phyloP scores from a whole-genome alignment of 1,140 invertebrate genomes.

The Berghia stephanieae region DNA sequence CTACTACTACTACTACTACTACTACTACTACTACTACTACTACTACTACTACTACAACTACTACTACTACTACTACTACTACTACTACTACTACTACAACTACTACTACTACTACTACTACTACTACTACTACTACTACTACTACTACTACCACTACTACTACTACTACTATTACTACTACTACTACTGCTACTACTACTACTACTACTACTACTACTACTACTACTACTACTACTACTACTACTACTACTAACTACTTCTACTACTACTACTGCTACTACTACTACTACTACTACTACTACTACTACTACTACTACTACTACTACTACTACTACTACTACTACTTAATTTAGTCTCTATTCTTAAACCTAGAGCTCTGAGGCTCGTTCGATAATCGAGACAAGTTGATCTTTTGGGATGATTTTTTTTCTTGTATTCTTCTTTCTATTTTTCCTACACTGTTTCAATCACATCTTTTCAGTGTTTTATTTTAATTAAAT shows the following conservation, averaged over 20 bases:
- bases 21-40: constrained; percentile 30
- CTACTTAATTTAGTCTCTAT: no score
- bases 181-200: constrained; percentile 30
- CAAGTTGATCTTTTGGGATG: no score
- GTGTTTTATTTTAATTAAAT: no score
- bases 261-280: not conserved
- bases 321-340: not conserved
- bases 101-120: constrained; percentile 28
- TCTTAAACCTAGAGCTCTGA: no score
- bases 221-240: constrained; percentile 8
- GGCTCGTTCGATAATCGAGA: no score
- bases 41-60: constrained; percentile 26
- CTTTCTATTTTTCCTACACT: no score
- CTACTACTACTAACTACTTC: not conserved
- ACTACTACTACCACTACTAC: constrained; percentile 24
- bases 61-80: constrained; percentile 28
- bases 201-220: constrained; percentile 16
- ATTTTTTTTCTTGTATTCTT: no score
- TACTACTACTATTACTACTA: constrained; percentile 27
- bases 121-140: constrained; percentile 26
- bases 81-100: constrained; percentile 31
- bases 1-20: constrained; percentile 28
- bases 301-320: not conserved
- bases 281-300: constrained; percentile 7
- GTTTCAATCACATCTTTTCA: no score